These are phyloP conservation scores for Belgica antarctica DNA, from an alignment of 2,888 invertebrate species.

Conservation along the genomic window DNA sequence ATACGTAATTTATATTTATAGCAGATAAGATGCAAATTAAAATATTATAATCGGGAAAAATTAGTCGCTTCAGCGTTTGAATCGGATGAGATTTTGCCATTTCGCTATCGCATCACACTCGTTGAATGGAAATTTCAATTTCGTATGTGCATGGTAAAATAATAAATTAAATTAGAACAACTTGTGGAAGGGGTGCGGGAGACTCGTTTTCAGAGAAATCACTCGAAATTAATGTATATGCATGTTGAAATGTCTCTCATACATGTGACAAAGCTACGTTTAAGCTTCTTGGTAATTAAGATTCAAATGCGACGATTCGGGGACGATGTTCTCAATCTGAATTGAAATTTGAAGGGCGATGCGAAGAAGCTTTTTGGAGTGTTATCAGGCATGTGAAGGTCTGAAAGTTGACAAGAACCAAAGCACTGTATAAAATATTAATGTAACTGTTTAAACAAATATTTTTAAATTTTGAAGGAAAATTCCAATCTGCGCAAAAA, in stretches of 20 bases:
- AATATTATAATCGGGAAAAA: slow-evolving; percentile 37
- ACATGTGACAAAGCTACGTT: background rate
- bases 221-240: background rate
- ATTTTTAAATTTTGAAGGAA: background rate
- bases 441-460: no score
- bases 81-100: background rate
- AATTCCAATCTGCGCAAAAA: background rate
- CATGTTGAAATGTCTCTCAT: slow-evolving; percentile 21
- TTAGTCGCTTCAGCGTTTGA: slow-evolving; percentile 26
- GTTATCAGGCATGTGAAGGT: no score
- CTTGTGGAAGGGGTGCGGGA: background rate
- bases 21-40: slow-evolving; percentile 38
- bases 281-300: background rate
- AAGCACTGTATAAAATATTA: no score
- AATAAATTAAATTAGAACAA: slow-evolving; percentile 24
- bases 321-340: no score
- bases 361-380: background rate
- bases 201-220: no score
- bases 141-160: slow-evolving; percentile 17
- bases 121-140: slow-evolving; percentile 24
- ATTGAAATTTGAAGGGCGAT: background rate
- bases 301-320: background rate
- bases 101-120: background rate
- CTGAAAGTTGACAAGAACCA: no score
- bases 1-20: slow-evolving; percentile 42